Evolutionary conservation across 1,140 invertebrate species (phyloP), one percentile per base, ranked within the genome.

Genomic region (Limonius californicus): DNA sequence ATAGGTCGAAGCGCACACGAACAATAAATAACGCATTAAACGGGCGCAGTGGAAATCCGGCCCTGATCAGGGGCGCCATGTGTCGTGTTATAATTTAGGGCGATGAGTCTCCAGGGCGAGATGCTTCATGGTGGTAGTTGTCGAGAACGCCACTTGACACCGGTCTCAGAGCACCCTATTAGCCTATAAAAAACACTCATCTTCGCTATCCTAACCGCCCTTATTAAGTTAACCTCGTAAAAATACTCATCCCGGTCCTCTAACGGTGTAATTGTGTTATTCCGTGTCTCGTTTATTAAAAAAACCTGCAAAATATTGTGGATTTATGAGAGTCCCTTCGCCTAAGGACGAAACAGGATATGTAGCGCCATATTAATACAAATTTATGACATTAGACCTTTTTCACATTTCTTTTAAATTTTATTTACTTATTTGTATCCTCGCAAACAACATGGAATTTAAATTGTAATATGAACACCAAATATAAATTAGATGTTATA

Each of bases 151-250:
- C 16, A 50, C 45, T 50, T 50, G 45, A 50, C 45, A 50, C 45
- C 45, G 45, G 45, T 50, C 45, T 50, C 45, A n/a, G 45, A 50
- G 16, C 45, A 50, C 45, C 45, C 45, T 50, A 50, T 50, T 50
- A 50, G 45, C 45, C 20, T 50, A 50, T 50, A 50, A 50, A 50
- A 50, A 50, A 21, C 45, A 50, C 45, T 50, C 45, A 21, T 50
- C 45, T 50, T 50, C 45, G 35, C 45, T 21, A 50, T 21, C 45
- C 45, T 50, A 50, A 50, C 45, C 20, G 45, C 19, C 45, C 45
- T 50, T 50, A 50, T 50, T 50, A 50, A 50, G 45, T 50, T 50
- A 19, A 50, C 45, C 45, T 21, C 20, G 20, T 50, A 50, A 50
- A 50, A 39, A 39, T 39, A 39, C 35, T 39, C 35, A 39, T 39